Conservation (phyloP, 1,140 invertebrate genomes). For the Liolophura sinensis region DNA sequence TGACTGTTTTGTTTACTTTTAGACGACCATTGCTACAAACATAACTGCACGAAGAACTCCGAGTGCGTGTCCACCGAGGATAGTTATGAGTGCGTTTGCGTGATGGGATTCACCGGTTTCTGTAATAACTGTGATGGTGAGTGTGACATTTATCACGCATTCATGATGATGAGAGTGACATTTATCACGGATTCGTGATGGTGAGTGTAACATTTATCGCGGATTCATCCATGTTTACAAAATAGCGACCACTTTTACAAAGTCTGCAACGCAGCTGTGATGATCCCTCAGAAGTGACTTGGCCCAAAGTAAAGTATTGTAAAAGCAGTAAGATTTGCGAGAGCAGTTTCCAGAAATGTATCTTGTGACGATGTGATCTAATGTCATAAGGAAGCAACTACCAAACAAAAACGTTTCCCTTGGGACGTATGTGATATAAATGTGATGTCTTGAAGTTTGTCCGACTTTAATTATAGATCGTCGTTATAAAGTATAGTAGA, state of each 20-base stretch:
- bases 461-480: neutral
- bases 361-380: no score
- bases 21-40: slow-evolving; percentile 10
- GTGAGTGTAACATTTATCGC: neutral
- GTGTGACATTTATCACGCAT: neutral
- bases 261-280: no score
- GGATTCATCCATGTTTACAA: neutral
- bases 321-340: no score
- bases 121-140: slow-evolving; percentile 16
- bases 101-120: slow-evolving; percentile 10
- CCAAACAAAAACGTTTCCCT: no score
- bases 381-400: no score
- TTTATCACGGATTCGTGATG: neutral
- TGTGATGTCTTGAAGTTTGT: neutral
- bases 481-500: neutral
- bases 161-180: no score
- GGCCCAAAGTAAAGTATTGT: no score
- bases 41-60: slow-evolving; percentile 7
- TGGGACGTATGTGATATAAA: no score
- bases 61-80: slow-evolving; percentile 3
- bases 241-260: no score
- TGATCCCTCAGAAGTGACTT: no score
- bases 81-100: slow-evolving; percentile 6
- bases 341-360: no score
- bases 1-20: neutral